Base-by-base conservation (phyloP, 1,140 invertebrate genomes). In the Drosophila carrolli region DNA sequence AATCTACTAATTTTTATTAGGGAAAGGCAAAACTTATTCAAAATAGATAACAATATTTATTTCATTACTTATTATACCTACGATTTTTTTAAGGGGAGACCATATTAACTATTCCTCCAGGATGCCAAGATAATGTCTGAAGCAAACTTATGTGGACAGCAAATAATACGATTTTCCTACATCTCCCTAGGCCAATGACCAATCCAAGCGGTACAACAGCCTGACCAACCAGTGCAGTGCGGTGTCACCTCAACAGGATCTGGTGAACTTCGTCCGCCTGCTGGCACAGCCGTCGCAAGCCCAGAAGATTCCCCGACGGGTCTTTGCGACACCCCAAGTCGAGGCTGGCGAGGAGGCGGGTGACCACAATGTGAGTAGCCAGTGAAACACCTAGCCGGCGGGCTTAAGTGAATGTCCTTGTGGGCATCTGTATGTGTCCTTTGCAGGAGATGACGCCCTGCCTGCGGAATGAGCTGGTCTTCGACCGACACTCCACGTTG, bases 381-480 rank as follows among this genome's bases (percentile, higher is more conserved):
- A 2, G 41, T 37, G 29, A 19, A 37, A 7, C 38, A 23, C 32
- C 9, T 46, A 57, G 44, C 38, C 27, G 1, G 7, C 6, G 13
- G 23, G 16, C 8, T 43, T 11, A 54, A 9, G 13, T n/a, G 47
- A 29, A 9, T 54, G 16, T 43, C 16, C 7, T 9, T 10, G 51
- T 16, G 32, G 11, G 10, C 32, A 11, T 41, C 11, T 16, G 43
- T 6, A 7, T 27, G 0, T 55, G 51, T 62, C 51, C 32, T 51
- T 75, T 82, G 35, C 84, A 95, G 94, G 94, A 95, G 68, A 93
- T 94, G 75, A 93, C 94, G 91, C 94, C 95, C 41, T 95, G 95
- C 9, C 92, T 98, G 61, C 95, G 95, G 80, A 96, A 98, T 78
- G 97, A 98, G 92, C 93, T 99, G 77, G 95, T 98, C 43, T 94